Evolutionary conservation across 2,888 invertebrate genomes (phyloP).

Genomic region (Epinotia brunnichana): DNA sequence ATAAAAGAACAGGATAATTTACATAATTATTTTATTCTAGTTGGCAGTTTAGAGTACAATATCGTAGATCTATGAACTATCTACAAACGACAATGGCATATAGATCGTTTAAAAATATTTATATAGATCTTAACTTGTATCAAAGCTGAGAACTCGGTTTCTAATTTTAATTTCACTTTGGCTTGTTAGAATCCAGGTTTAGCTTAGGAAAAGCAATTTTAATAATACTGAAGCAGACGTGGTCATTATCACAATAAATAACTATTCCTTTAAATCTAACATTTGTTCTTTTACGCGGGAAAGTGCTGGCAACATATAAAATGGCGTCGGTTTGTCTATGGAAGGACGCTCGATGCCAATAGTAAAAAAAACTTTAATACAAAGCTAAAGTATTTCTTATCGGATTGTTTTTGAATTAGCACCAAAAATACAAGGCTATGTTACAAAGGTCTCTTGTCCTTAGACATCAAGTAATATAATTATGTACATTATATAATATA

Average conservation of each 20-base stretch:
- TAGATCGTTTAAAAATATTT: slow-evolving; percentile 63
- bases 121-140: slow-evolving; percentile 52
- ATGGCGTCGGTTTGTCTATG: slow-evolving; percentile 10
- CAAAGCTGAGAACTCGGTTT: slow-evolving; percentile 55
- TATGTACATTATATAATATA: slow-evolving; percentile 10
- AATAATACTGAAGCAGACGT: slow-evolving; percentile 63
- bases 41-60: slow-evolving; percentile 73
- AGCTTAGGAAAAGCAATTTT: slow-evolving; percentile 44
- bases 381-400: neutral
- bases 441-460: slow-evolving; percentile 17
- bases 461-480: slow-evolving; percentile 12
- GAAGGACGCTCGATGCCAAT: neutral
- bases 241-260: slow-evolving; percentile 49
- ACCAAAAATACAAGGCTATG: slow-evolving; percentile 45
- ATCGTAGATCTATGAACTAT: slow-evolving; percentile 63
- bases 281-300: slow-evolving; percentile 43
- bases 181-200: slow-evolving; percentile 61
- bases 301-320: slow-evolving; percentile 24
- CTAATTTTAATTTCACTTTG: slow-evolving; percentile 64
- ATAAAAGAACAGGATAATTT: slow-evolving; percentile 50
- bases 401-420: slow-evolving; percentile 45
- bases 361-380: neutral
- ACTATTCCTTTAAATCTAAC: slow-evolving; percentile 43
- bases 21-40: slow-evolving; percentile 59
- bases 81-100: slow-evolving; percentile 73